Conservation (phyloP, 2,888 invertebrate genomes). For the Sclerodermus sp. region DNA sequence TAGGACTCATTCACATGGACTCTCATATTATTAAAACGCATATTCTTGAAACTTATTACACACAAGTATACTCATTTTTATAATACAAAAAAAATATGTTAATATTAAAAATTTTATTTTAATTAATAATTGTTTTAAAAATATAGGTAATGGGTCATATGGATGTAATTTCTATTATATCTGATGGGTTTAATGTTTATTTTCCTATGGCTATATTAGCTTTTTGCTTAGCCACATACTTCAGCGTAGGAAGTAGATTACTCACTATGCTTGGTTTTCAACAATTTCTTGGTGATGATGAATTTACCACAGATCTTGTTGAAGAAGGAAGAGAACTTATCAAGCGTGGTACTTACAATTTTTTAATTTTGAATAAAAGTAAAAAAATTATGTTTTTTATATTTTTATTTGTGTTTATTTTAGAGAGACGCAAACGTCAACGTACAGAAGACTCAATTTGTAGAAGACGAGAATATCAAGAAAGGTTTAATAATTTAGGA, state of each 20-base stretch:
- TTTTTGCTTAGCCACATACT: slow-evolving; percentile 91
- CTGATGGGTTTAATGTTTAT: slow-evolving; percentile 98
- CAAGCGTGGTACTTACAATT: slow-evolving; percentile 69
- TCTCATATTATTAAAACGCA: slow-evolving; percentile 84
- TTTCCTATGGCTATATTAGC: slow-evolving; percentile 96
- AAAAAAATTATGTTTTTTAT: not conserved
- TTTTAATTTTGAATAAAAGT: slow-evolving; percentile 8
- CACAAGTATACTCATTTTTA: slow-evolving; percentile 68
- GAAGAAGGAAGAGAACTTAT: slow-evolving; percentile 93
- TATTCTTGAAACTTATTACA: slow-evolving; percentile 89
- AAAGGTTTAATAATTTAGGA: slow-evolving; percentile 62
- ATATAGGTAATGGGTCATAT: slow-evolving; percentile 95
- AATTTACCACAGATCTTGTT: slow-evolving; percentile 88
- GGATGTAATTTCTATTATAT: slow-evolving; percentile 95
- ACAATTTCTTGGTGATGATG: slow-evolving; percentile 94
- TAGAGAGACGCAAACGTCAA: slow-evolving; percentile 80
- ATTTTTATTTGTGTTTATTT: slow-evolving; percentile 13
- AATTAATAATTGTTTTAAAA: slow-evolving; percentile 11
- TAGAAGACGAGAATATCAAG: slow-evolving; percentile 74
- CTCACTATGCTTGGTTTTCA: slow-evolving; percentile 92
- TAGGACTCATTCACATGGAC: slow-evolving; percentile 97
- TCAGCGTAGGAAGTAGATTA: slow-evolving; percentile 87
- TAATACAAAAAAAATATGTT: not conserved
- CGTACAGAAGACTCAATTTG: slow-evolving; percentile 78
- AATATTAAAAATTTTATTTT: slow-evolving; percentile 4